Evolutionary conservation across 2,113 vertebrate species (phyloP), one percentile per base, ranked within the genome.

Genomic region (Naja naja): DNA sequence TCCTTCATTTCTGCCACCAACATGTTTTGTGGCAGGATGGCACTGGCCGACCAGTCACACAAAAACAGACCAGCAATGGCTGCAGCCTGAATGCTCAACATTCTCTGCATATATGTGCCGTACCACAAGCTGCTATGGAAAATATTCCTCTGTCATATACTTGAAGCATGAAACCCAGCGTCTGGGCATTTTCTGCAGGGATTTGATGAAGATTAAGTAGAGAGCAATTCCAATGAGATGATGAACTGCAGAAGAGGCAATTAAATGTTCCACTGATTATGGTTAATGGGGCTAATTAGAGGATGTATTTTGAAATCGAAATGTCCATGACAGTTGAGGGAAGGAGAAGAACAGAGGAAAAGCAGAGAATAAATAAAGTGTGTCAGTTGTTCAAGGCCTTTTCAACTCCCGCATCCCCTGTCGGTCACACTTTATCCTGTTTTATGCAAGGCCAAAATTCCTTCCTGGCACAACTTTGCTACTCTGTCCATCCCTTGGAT

Each of bases 201-300:
- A 45, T 95, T 96, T 96, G 93, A 93, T 47, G 11, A 25, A 91
- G 85, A 95, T 94, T 94, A 95, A 96, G 95, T 93, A 47, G 94
- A 96, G 92, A 34, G 89, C 43, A 89, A 86, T 95, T 95, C 54
- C 49, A 93, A 91, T 34, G 30, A 43, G 88, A 92, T 95, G 95
- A 95, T 94, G 92, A 96, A 91, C 91, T 94, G 89, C 90, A 94
- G 58, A 93, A 94, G 74, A 93, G 91, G 87, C 53, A 95, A 95
- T 96, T 96, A 96, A 95, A 95, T 94, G 58, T 96, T 92, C 93
- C 60, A 92, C 60, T 95, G 93, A 93, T 95, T 53, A 89, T 89
- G 89, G 87, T 88, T 96, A 96, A 96, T 96, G 88, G 89, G 49
- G 64, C 34, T 90, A 94, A 93, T 96, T 96, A 95, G 45, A 93